These are phyloP conservation scores for Andrena minutula DNA, from an alignment of 2,888 invertebrate species.

Conservation along the genomic window DNA sequence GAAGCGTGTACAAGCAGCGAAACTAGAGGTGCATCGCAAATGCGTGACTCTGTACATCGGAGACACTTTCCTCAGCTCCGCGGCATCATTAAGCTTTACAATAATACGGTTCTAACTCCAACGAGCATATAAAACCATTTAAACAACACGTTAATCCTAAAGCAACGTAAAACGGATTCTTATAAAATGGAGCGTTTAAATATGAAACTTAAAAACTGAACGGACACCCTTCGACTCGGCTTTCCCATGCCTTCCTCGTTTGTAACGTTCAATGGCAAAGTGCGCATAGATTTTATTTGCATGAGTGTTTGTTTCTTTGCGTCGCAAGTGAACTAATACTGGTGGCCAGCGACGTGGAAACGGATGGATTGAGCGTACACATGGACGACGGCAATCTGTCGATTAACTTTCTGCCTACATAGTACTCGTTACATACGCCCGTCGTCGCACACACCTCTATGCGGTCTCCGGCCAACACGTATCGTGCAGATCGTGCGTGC, in stretches of 20 bases:
- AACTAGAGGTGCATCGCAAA: neutral
- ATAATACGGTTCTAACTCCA: neutral
- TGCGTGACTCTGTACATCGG: neutral
- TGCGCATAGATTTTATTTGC: neutral
- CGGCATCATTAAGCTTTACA: neutral
- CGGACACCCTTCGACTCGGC: neutral
- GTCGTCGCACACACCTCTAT: conserved; percentile 36
- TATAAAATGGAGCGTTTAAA: conserved; percentile 35
- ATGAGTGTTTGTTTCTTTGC: conserved; percentile 21
- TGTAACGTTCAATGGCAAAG: neutral
- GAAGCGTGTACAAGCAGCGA: conserved; percentile 1
- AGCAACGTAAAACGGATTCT: conserved; percentile 28
- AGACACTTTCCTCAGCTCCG: neutral
- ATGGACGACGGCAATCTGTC: conserved; percentile 44
- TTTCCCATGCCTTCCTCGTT: neutral
- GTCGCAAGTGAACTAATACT: conserved; percentile 30
- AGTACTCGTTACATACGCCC: conserved; percentile 25
- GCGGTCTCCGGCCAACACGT: conserved; percentile 31
- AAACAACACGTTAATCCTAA: conserved; percentile 36
- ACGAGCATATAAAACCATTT: conserved; percentile 13
- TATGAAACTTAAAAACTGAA: conserved; percentile 15
- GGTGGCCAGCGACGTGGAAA: conserved; percentile 49
- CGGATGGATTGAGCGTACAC: conserved; percentile 44
- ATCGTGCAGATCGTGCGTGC: conserved; percentile 44
- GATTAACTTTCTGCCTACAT: conserved; percentile 32